These are phyloP conservation scores for Drosophila pseudoobscura DNA, from an alignment of 1,140 invertebrate species.

Conservation along the genomic window DNA sequence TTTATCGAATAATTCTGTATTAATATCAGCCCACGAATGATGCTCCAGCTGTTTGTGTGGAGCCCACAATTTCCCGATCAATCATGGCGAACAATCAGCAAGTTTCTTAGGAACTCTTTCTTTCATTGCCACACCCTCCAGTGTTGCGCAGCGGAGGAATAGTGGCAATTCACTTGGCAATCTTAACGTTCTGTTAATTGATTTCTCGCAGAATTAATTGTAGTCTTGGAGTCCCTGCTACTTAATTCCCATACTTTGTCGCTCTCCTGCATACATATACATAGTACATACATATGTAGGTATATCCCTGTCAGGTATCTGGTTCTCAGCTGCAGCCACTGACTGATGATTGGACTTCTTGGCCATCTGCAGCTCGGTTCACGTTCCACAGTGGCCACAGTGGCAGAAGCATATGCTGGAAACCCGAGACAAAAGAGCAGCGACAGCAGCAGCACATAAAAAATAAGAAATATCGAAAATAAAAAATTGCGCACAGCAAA, in stretches of 20 bases:
- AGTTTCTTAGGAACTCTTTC: too few relatives aligned
- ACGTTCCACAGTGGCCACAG: conserved; percentile 30
- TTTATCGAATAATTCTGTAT: too few relatives aligned
- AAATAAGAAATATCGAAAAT: conserved; percentile 25
- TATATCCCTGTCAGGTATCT: not conserved
- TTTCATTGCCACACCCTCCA: too few relatives aligned
- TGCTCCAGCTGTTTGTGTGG: too few relatives aligned
- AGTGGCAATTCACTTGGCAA: too few relatives aligned
- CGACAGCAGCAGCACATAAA: conserved; percentile 22
- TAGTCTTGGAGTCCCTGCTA: conserved; percentile 21
- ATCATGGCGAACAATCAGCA: too few relatives aligned
- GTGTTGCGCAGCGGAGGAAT: too few relatives aligned
- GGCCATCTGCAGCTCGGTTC: conserved; percentile 27
- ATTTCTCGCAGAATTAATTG: conserved; percentile 29
- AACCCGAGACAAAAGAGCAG: conserved; percentile 59
- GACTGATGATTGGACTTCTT: conserved; percentile 37
- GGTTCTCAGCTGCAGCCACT: conserved; percentile 17
- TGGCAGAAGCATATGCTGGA: conserved; percentile 60
- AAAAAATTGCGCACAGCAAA: conserved; percentile 34
- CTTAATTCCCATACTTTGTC: conserved; percentile 18
- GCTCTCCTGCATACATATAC: not conserved
- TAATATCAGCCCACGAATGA: too few relatives aligned
- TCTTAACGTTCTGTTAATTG: conserved; percentile 24
- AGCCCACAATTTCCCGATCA: too few relatives aligned
- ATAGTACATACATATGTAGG: too few relatives aligned